Base-by-base conservation (phyloP, 2,888 invertebrate genomes). In the Aporophyla lueneburgensis region DNA sequence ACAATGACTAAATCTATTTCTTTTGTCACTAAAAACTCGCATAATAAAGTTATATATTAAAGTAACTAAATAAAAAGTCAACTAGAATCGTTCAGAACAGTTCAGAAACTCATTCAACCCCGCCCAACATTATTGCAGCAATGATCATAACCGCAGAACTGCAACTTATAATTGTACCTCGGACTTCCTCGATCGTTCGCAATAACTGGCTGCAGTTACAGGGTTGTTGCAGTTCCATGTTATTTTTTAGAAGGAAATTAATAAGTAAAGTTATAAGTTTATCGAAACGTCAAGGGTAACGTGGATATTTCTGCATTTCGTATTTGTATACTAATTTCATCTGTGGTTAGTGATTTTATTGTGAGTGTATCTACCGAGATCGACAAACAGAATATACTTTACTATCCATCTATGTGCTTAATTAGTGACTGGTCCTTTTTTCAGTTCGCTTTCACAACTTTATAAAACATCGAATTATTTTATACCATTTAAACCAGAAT, bases 121-220 rank as follows among this genome's bases (percentile, higher is more conserved):
- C 49, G 27, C 24, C 24, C 78, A 33, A 46, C 69, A 63, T 83
- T 75, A 80, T 61, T 62, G 49, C 16, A 54, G 71, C 67, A 77
- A 83, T 84, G 54, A 83, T 74, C 77, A 74, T 84, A 81, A 81
- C 74, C 43, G 27, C 46, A 27, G 71, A 66, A 58, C 58, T 69
- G 24, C 61, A 81, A 81, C 71, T 81, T 71, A 56, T 75, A 77
- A 81, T 76, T 62, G 81, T 84, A 49, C 12, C n/a, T 66, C 14
- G n/a, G 56, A 51, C 12, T 67, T 53, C 70, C 12, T 27, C 33
- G 33, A 58, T 9, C 59, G 33, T 63, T 79, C 58, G 53, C 21
- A 58, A 27, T 72, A 66, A 81, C 74, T 61, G 40, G 46, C 43
- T 27, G 51, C 46, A 61, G 63, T 68, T 70, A 66, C 53, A 5